These are phyloP conservation scores for Siniperca scherzeri DNA, from an alignment of 2,797 vertebrate species.

Conservation along the genomic window DNA sequence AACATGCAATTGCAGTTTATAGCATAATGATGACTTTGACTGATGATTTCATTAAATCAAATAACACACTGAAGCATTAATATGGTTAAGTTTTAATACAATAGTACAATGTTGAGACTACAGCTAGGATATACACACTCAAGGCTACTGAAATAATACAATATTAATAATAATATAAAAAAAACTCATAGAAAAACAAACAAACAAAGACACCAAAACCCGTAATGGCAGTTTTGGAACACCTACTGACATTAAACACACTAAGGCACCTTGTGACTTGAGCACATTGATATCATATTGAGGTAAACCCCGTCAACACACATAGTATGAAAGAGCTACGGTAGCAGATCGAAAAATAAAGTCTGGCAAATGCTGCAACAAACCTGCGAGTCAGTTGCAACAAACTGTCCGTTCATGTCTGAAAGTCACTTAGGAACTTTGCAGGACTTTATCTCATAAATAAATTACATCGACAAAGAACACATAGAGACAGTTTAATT, in stretches of 20 bases:
- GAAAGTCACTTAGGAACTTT: constrained; percentile 27
- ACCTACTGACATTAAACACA: constrained; percentile 64
- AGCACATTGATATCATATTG: constrained; percentile 68
- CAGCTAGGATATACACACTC: constrained; percentile 48
- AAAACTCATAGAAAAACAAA: constrained; percentile 36
- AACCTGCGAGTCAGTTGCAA: constrained; percentile 32
- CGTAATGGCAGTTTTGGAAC: constrained; percentile 63
- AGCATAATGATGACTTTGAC: constrained; percentile 1
- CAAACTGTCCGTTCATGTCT: constrained; percentile 35
- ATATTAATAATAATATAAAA: constrained; percentile 41
- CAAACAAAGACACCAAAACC: constrained; percentile 31
- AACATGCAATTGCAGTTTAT: neutral
- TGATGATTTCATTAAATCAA: constrained; percentile 19
- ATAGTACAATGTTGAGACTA: constrained; percentile 61
- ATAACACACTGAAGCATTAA: constrained; percentile 25
- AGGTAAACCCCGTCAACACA: constrained; percentile 62
- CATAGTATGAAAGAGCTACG: constrained; percentile 45
- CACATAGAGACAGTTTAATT: constrained; percentile 32
- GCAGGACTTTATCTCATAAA: constrained; percentile 59
- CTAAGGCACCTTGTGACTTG: constrained; percentile 84
- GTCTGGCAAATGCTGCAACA: constrained; percentile 54
- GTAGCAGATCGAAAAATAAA: constrained; percentile 45
- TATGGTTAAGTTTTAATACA: constrained; percentile 70
- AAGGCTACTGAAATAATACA: constrained; percentile 62
- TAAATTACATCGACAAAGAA: constrained; percentile 69